phyloP scores from a whole-genome alignment of 2,888 invertebrate species.

The Antheraea yamamai region DNA sequence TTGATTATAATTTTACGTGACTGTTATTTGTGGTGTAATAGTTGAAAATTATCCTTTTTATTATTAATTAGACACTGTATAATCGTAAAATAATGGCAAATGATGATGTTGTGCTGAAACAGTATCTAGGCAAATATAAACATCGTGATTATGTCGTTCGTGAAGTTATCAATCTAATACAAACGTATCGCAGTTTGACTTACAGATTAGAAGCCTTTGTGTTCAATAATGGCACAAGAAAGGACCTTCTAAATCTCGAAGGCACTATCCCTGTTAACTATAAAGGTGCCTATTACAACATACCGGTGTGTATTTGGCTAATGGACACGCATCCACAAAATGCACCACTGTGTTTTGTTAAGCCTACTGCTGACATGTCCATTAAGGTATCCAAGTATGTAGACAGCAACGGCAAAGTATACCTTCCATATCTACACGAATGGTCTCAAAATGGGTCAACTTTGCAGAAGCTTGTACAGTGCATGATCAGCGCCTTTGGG shows the following conservation, averaged over 20 bases:
- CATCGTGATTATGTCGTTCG: slow-evolving; percentile 71
- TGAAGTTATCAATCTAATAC: slow-evolving; percentile 72
- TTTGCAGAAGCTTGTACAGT: slow-evolving; percentile 92
- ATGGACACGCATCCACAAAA: slow-evolving; percentile 98
- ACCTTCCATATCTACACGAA: slow-evolving; percentile 97
- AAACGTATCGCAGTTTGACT: slow-evolving; percentile 70
- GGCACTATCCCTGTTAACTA: slow-evolving; percentile 97
- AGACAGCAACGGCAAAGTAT: slow-evolving; percentile 97
- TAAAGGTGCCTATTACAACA: slow-evolving; percentile 95
- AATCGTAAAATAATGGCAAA: slow-evolving; percentile 59
- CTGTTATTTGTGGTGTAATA: slow-evolving; percentile 27
- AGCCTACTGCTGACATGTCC: slow-evolving; percentile 96
- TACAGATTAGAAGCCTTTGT: slow-evolving; percentile 83
- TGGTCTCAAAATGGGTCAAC: slow-evolving; percentile 94
- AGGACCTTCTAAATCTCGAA: slow-evolving; percentile 90
- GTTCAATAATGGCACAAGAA: slow-evolving; percentile 92
- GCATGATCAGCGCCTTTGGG: slow-evolving; percentile 95
- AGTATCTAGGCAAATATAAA: slow-evolving; percentile 72
- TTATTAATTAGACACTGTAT: slow-evolving; percentile 22
- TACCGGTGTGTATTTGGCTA: slow-evolving; percentile 97
- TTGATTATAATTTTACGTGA: slow-evolving; percentile 24
- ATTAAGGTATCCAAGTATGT: slow-evolving; percentile 97
- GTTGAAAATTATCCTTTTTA: slow-evolving; percentile 21
- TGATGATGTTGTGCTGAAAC: slow-evolving; percentile 68
- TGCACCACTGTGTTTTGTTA: slow-evolving; percentile 97